Evolutionary conservation across 2,797 vertebrate species (phyloP).

Genomic region (Arctocebus calabarensis): DNA sequence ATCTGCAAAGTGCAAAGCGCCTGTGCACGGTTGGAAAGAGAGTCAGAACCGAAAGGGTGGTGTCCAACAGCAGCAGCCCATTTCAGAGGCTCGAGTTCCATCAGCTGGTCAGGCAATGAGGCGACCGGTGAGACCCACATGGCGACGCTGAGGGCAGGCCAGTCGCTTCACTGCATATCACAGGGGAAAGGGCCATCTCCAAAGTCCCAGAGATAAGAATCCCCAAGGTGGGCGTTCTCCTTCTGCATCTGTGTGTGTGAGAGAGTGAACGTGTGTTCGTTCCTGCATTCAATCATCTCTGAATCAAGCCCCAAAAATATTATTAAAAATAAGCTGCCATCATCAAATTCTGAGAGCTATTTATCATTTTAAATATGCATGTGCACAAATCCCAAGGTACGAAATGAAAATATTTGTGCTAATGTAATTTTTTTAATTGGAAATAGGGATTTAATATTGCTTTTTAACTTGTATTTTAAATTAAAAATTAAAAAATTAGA

Average conservation of each 20-base stretch:
- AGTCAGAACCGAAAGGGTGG: rapidly evolving
- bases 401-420: constrained; percentile 70
- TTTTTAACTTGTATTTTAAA: constrained; percentile 74
- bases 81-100: rapidly evolving
- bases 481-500: constrained; percentile 72
- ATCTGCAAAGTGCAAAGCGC: rapidly evolving
- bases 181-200: rapidly evolving
- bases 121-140: no score
- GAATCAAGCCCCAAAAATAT: constrained; percentile 27
- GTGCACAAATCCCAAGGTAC: not conserved
- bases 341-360: constrained; percentile 33
- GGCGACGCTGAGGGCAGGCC: rapidly evolving
- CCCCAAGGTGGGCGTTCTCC: not conserved
- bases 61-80: rapidly evolving
- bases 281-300: not conserved
- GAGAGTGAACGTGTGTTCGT: not conserved
- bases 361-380: constrained; percentile 66
- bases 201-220: not conserved
- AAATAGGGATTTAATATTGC: constrained; percentile 46
- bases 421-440: constrained; percentile 32
- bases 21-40: rapidly evolving
- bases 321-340: not conserved
- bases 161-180: rapidly evolving
- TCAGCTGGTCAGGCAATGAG: rapidly evolving
- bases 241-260: not conserved